Conservation (phyloP, 2,888 invertebrate genomes). For the Eupithecia vulgata region DNA sequence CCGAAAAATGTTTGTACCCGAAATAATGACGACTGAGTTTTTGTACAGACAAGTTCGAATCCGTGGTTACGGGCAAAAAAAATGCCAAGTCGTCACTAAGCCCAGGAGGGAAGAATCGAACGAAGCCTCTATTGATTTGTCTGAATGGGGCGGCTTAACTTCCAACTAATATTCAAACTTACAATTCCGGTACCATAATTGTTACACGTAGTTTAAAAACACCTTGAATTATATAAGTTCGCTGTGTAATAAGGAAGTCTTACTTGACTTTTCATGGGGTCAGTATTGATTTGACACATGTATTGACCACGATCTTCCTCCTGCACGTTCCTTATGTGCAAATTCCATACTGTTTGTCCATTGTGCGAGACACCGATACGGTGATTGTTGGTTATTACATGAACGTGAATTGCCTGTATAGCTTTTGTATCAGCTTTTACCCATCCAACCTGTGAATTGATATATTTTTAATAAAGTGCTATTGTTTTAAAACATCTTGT, state of each 20-base stretch:
- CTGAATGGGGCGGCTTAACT: slow-evolving; percentile 61
- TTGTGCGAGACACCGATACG: slow-evolving; percentile 93
- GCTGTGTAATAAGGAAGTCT: not conserved
- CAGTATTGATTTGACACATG: slow-evolving; percentile 97
- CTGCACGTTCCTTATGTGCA: slow-evolving; percentile 93
- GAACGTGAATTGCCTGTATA: slow-evolving; percentile 95
- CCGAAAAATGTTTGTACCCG: slow-evolving; percentile 77
- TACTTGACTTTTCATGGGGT: slow-evolving; percentile 97
- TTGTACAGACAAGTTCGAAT: slow-evolving; percentile 76
- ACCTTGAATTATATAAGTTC: not conserved
- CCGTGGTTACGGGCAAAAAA: slow-evolving; percentile 56
- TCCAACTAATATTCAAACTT: slow-evolving; percentile 56
- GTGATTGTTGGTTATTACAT: slow-evolving; percentile 96
- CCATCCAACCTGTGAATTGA: slow-evolving; percentile 91
- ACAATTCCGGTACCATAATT: not conserved
- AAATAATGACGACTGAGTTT: slow-evolving; percentile 81
- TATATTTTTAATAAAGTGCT: slow-evolving; percentile 19
- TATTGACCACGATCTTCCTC: slow-evolving; percentile 95
- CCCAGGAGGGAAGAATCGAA: slow-evolving; percentile 17
- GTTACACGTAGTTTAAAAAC: not conserved
- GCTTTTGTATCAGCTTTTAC: slow-evolving; percentile 96
- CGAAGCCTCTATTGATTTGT: slow-evolving; percentile 46
- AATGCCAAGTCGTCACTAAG: slow-evolving; percentile 24
- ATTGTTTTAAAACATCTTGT: not conserved
- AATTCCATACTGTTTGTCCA: slow-evolving; percentile 94